Conservation (phyloP, 2,113 vertebrate species). For the Elaphurus davidianus region DNA sequence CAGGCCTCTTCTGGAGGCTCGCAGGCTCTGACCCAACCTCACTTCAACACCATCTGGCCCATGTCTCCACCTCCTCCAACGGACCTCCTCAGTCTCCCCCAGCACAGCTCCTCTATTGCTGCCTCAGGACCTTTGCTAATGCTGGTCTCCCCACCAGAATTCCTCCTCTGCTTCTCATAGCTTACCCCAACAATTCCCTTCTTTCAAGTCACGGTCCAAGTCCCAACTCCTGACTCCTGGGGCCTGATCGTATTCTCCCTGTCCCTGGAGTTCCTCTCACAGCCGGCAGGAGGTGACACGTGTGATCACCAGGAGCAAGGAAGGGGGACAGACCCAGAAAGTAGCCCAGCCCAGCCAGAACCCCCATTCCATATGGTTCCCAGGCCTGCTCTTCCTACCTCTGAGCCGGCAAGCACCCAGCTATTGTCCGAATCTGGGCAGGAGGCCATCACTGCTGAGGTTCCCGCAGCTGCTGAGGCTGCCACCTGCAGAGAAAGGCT, state of each 20-base stretch:
- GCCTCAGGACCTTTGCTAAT: not conserved
- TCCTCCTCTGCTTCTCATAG: not conserved
- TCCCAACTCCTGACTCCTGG: not conserved
- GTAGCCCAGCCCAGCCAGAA: not conserved
- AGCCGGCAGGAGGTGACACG: not conserved
- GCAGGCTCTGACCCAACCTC: not conserved
- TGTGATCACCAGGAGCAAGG: not conserved
- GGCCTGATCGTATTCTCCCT: not conserved
- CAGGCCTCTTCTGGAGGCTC: not conserved
- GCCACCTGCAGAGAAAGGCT: slow-evolving; percentile 59
- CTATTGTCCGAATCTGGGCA: slow-evolving; percentile 75
- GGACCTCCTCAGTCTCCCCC: not conserved
- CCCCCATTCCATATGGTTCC: not conserved
- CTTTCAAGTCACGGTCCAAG: not conserved
- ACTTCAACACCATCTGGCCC: not conserved
- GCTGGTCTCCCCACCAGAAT: not conserved
- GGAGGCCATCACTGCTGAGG: slow-evolving; percentile 70
- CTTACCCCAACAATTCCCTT: not conserved
- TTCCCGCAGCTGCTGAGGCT: not conserved
- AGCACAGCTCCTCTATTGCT: no score
- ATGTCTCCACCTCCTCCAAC: rapidly evolving
- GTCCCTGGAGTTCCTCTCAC: not conserved
- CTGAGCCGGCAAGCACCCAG: slow-evolving; percentile 75
- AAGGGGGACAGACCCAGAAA: not conserved
- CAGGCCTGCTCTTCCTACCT: slow-evolving; percentile 71